Base-by-base conservation (phyloP, 2,888 invertebrate genomes). In the Nephrotoma flavescens region DNA sequence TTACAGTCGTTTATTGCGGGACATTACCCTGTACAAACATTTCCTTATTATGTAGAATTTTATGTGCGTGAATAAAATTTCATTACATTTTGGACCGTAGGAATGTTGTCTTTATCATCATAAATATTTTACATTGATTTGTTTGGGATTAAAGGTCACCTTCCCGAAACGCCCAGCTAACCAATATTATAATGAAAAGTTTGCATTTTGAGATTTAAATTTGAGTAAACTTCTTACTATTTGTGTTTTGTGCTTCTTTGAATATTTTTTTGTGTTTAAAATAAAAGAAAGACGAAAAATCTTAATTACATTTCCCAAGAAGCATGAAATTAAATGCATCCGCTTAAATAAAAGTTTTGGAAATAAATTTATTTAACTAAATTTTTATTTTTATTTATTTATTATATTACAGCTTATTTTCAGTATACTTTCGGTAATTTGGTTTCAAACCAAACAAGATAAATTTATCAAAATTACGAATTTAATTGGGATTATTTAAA, bases 251-350 rank as follows among this genome's bases (percentile, higher is more conserved):
- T 47, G 44, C 9, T 44, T 0, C 12, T 47, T 47, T 12, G 19
- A 83, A 83, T 47, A 12, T 15, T 83, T 19, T 31, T 83, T 19
- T 83, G 15, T 83, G 19, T 19, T 83, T 83, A 19, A 83, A 47
- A 47, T 47, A 47, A 83, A 83, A 42, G 15, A 42, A 42, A 42
- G 42, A 42, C n/a, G 42, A 84, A 84, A 42, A 42, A 84, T 84
- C 84, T 84, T 84, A 84, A 84, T 84, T 84, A 84, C 84, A 84
- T 42, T 84, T 84, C 84, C 84, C 84, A 84, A 84, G 84, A 84
- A 84, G 42, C 84, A 84, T 84, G 84, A 84, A 84, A 84, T 84
- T 84, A 84, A 42, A 84, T 84, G 84, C 84, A 84, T 84, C 84
- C 84, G 84, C 42, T 84, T 2, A 42, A 41, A 6, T 42, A 7